Conservation (phyloP, 2,113 vertebrate genomes). For the Grantiella picta region DNA sequence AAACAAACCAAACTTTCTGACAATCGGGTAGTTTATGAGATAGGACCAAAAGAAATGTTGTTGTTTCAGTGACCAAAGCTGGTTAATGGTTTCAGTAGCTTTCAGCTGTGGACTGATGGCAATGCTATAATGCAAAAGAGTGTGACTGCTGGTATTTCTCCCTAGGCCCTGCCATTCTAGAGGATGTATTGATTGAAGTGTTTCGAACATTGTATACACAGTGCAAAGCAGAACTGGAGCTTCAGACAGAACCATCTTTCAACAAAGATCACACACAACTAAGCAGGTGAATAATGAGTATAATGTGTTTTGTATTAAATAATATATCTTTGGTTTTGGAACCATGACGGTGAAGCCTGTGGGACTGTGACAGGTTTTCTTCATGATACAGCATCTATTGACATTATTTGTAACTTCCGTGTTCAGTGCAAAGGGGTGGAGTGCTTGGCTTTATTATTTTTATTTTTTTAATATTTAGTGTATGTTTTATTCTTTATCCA, state of each 20-base stretch:
- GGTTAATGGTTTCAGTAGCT: background rate
- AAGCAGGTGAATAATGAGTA: conserved; percentile 82
- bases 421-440: background rate
- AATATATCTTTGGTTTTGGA: background rate
- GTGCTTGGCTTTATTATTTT: background rate
- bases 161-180: conserved; percentile 93
- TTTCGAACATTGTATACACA: conserved; percentile 92
- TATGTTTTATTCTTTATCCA: background rate
- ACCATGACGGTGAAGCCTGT: background rate
- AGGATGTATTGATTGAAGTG: conserved; percentile 96
- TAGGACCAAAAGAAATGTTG: background rate
- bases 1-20: background rate
- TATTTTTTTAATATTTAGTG: background rate
- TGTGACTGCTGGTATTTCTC: background rate
- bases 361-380: background rate
- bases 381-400: background rate
- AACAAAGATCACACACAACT: conserved; percentile 94
- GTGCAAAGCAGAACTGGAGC: conserved; percentile 91
- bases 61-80: background rate
- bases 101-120: background rate
- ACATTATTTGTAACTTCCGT: background rate
- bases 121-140: background rate
- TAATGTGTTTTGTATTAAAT: background rate
- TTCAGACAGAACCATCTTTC: conserved; percentile 89
- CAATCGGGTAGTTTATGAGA: background rate